A percentile compares a stretch with the other conserved stretches of the same genome.
Evolutionary conservation across 2,113 vertebrate genomes (phyloP).

Genomic region (Piaya cayana): DNA sequence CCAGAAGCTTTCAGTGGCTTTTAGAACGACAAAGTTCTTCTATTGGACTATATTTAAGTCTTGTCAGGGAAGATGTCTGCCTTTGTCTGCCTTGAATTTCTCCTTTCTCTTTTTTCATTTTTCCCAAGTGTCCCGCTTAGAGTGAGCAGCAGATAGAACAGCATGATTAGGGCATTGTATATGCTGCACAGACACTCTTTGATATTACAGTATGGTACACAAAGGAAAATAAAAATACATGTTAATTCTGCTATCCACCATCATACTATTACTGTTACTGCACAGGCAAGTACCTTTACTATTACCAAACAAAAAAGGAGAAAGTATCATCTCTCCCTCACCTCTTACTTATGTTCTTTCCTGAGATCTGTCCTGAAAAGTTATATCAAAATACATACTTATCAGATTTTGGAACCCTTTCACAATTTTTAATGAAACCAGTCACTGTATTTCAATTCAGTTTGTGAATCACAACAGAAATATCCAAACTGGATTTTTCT

Average conservation of each 20-base stretch:
- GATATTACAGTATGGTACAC: neutral
- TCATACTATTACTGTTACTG: neutral
- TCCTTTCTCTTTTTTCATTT: neutral
- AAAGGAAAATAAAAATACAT: neutral
- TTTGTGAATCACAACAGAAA: neutral
- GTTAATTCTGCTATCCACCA: neutral
- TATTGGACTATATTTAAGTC: neutral
- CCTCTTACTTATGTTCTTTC: neutral
- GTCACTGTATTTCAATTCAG: neutral
- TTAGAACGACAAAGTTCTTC: neutral
- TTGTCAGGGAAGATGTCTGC: neutral
- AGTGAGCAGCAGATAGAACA: neutral
- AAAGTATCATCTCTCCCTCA: neutral
- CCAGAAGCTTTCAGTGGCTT: neutral
- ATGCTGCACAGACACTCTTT: neutral
- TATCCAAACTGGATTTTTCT: neutral
- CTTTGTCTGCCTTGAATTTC: neutral
- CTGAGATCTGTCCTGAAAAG: neutral
- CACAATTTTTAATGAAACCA: neutral
- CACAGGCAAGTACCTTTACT: neutral
- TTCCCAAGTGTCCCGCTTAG: neutral
- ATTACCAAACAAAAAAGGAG: neutral
- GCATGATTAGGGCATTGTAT: neutral
- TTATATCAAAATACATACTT: neutral
- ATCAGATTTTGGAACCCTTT: neutral